phyloP scores from a whole-genome alignment of 2,888 invertebrate species.

The Meteorus colon region DNA sequence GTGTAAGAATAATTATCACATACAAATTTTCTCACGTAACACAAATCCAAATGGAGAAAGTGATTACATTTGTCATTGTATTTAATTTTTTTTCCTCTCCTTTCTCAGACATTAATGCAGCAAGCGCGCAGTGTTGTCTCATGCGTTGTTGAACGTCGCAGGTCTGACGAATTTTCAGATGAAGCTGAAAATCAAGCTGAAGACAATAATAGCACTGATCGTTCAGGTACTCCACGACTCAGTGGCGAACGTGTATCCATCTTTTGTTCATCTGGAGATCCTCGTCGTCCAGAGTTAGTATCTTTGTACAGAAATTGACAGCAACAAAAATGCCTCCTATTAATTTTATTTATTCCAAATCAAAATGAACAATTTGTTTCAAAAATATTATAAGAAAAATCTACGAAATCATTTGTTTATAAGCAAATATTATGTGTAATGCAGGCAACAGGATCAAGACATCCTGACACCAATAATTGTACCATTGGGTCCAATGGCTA shows the following conservation, averaged over 20 bases:
- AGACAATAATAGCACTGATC: conserved; percentile 82
- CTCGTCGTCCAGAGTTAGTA: conserved; percentile 77
- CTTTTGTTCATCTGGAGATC: conserved; percentile 88
- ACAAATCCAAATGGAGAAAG: conserved; percentile 20
- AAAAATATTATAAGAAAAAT: too few species aligned
- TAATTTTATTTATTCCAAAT: background rate
- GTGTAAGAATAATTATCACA: conserved; percentile 70
- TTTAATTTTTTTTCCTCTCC: conserved; percentile 7
- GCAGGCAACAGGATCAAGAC: conserved; percentile 67
- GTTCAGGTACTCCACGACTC: conserved; percentile 79
- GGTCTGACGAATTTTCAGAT: conserved; percentile 88
- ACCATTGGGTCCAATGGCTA: conserved; percentile 67
- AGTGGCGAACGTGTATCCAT: conserved; percentile 92
- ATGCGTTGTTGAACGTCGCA: conserved; percentile 90
- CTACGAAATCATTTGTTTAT: background rate
- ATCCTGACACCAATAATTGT: conserved; percentile 69
- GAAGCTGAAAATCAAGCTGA: conserved; percentile 82
- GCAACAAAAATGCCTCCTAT: background rate
- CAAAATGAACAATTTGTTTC: too few species aligned
- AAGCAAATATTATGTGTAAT: background rate
- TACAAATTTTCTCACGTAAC: background rate
- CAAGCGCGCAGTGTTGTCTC: conserved; percentile 85
- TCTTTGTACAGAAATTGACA: background rate
- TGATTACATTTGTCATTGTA: conserved; percentile 9
- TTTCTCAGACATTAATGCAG: conserved; percentile 73